Evolutionary conservation across 2,888 invertebrate species (phyloP).

Genomic region (Caenorhabditis sp.): DNA sequence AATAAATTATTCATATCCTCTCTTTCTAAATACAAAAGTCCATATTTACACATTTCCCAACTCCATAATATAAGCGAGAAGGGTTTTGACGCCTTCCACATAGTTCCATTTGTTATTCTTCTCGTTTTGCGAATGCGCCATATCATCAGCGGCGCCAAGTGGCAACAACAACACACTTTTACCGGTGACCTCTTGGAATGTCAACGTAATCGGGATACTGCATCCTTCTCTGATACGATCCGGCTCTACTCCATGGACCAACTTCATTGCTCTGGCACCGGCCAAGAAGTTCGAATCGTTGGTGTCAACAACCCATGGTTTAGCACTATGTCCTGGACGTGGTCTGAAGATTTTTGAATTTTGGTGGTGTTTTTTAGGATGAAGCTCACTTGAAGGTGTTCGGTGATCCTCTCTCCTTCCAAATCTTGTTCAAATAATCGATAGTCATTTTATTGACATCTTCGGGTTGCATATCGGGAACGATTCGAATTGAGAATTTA

Average conservation of each 20-base stretch:
- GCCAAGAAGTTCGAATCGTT: conserved; percentile 91
- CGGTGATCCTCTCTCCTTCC: conserved; percentile 79
- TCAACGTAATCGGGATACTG: conserved; percentile 93
- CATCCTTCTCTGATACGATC: conserved; percentile 96
- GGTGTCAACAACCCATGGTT: conserved; percentile 91
- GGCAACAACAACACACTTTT: conserved; percentile 93
- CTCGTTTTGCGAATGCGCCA: conserved; percentile 98
- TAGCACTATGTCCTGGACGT: conserved; percentile 79
- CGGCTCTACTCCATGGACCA: conserved; percentile 88
- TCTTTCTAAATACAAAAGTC: no score
- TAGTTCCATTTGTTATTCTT: conserved; percentile 79
- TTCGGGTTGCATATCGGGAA: conserved; percentile 89
- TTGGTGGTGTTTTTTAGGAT: not conserved
- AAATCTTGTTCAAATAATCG: conserved; percentile 81
- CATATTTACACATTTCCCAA: conserved; percentile 43
- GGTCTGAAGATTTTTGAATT: conserved; percentile 64
- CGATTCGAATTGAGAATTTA: conserved; percentile 94
- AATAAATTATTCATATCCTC: conserved; percentile 1
- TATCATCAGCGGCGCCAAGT: conserved; percentile 93
- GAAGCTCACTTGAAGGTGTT: conserved; percentile 81
- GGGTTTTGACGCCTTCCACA: conserved; percentile 66
- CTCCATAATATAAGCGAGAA: conserved; percentile 66
- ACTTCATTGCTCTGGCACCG: conserved; percentile 75
- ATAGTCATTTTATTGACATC: conserved; percentile 78
- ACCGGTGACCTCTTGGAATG: conserved; percentile 77